These are phyloP conservation scores for Callitettix versicolor DNA, from an alignment of 1,140 invertebrate species.

Conservation along the genomic window DNA sequence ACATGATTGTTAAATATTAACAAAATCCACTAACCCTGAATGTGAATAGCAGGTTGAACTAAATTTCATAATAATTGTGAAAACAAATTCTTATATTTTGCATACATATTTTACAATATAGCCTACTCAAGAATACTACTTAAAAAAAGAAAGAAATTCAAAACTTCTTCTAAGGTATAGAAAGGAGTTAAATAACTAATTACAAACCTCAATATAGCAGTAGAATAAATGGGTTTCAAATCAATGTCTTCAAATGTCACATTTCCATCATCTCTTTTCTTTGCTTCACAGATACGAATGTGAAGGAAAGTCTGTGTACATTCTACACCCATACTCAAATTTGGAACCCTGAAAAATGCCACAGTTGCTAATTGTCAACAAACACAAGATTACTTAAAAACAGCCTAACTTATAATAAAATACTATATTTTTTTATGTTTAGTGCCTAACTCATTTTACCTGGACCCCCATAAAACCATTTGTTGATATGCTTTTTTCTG, in stretches of 20 bases:
- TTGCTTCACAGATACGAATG: conserved; percentile 40
- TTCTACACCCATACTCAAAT: conserved; percentile 53
- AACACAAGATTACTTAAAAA: background rate
- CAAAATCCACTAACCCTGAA: background rate
- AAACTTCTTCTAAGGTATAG: background rate
- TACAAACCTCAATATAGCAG: conserved; percentile 42
- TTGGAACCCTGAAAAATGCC: conserved; percentile 37
- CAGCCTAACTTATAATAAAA: background rate
- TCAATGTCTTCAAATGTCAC: conserved; percentile 36
- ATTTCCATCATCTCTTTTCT: conserved; percentile 28
- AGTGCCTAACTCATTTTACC: conserved; percentile 1
- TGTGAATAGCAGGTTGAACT: background rate
- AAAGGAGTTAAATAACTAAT: background rate
- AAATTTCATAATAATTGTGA: background rate
- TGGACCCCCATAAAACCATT: conserved; percentile 15
- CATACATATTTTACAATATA: background rate
- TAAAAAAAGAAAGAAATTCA: conserved; percentile 1
- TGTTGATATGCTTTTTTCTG: conserved; percentile 12
- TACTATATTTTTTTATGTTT: background rate
- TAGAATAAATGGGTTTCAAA: conserved; percentile 44
- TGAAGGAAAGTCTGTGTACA: conserved; percentile 52
- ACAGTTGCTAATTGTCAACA: background rate
- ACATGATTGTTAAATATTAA: background rate
- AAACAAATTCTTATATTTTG: background rate
- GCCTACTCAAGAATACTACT: background rate